Evolutionary conservation across 2,888 invertebrate species (phyloP).

Genomic region (Monochamus alternatus): DNA sequence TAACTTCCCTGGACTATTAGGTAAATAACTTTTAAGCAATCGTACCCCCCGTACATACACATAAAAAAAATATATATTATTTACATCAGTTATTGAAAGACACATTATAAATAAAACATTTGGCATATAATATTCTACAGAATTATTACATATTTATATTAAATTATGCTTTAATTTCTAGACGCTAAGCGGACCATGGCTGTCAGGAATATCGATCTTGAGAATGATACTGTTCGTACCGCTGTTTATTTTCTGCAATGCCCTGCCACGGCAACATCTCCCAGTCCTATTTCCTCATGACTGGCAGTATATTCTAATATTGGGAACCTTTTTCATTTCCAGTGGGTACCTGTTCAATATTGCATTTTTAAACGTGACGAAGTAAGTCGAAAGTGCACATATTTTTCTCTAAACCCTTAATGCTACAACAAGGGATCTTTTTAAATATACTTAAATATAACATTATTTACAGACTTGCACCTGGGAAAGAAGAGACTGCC

Average conservation of each 20-base stretch:
- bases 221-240: conserved; percentile 50
- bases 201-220: conserved; percentile 40
- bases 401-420: no score
- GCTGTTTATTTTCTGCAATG: conserved; percentile 48
- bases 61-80: no score
- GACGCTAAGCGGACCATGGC: conserved; percentile 35
- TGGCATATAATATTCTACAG: no score
- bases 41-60: no score
- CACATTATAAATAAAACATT: no score
- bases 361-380: conserved; percentile 45
- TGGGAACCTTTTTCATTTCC: conserved; percentile 44
- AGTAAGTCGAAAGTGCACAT: conserved; percentile 27
- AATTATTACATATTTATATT: conserved; percentile 17
- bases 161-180: conserved; percentile 13
- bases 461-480: conserved; percentile 3
- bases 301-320: conserved; percentile 49
- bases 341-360: conserved; percentile 47
- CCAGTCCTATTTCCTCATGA: conserved; percentile 47
- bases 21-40: no score
- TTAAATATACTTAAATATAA: no score
- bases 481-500: conserved; percentile 19
- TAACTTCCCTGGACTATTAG: no score
- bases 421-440: no score
- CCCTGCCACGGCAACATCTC: conserved; percentile 42
- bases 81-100: no score